Base-by-base conservation (phyloP, 2,113 vertebrate genomes). In the Ochotona princeps region DNA sequence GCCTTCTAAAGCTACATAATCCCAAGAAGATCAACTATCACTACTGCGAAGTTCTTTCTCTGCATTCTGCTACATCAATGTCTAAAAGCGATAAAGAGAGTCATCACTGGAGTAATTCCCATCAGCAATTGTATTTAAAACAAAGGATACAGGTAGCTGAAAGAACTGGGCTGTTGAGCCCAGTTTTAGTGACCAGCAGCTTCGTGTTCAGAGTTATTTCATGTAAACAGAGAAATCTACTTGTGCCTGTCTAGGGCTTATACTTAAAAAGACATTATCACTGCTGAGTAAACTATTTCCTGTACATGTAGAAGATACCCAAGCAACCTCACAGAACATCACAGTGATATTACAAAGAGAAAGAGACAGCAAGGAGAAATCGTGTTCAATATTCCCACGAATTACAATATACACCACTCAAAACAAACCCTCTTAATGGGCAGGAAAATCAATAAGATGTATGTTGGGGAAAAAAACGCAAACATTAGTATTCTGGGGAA, bases 1-100 rank as follows among this genome's bases (percentile, higher is more conserved):
- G 91, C 1, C 89, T 84, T 90, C 90, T 87, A 23, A 94, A 96
- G 67, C 90, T 38, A 47, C 93, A 89, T 80, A 96, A 95, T 87
- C 90, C 94, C 60, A 79, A 10, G 54, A 96, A 94, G 81, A 93
- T 80, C 44, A 95, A 93, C 73, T 95, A 25, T 70, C 67, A 97
- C 94, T 60, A 81, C 78, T 9, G 85, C 97, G 89, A 95, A 83
- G 76, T 96, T 97, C 61, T 91, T 94, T 84, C 69, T 91, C 63
- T 93, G 66, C 87, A 89, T 96, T 80, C 72, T 76, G 35, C 5
- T 76, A 1, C 44, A 51, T 26, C 30, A 12, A 49, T 49, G 30
- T 69, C 87, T 94, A 57, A 76, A 81, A 57, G 30, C 25, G 75
- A 89, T 4, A 63, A 92, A 70, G 10, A 21, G 13, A 76, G 10